Percentiles rank a stretch among this genome's conserved stretches.
These are phyloP conservation scores for Potamilus streckersoni DNA, from an alignment of 1,140 invertebrate species.

Conservation along the genomic window DNA sequence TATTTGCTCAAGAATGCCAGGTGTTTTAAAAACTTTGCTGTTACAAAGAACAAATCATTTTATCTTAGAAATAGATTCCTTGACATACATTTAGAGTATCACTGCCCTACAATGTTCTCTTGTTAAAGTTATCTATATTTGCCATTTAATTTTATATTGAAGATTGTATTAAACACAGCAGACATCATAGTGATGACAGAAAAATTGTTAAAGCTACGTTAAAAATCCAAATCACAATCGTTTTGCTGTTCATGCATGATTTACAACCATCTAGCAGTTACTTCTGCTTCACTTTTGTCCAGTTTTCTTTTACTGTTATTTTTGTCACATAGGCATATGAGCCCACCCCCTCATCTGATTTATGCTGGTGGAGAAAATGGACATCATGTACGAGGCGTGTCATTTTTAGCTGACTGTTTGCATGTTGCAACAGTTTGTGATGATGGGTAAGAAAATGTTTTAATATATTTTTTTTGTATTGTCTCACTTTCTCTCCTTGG, in stretches of 20 bases:
- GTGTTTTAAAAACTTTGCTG: too few species aligned
- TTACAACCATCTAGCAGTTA: neutral
- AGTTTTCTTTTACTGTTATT: neutral
- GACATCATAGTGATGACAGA: too few species aligned
- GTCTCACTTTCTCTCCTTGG: neutral
- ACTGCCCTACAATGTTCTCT: neutral
- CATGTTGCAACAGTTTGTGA: slow-evolving; percentile 70
- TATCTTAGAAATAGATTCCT: too few species aligned
- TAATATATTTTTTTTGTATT: neutral
- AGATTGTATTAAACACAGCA: too few species aligned
- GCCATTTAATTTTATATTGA: neutral
- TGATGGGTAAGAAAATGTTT: slow-evolving; percentile 68
- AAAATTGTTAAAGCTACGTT: neutral
- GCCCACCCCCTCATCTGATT: slow-evolving; percentile 71
- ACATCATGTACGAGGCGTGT: slow-evolving; percentile 69
- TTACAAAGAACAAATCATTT: too few species aligned
- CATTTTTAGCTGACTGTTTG: slow-evolving; percentile 68
- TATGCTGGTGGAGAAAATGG: slow-evolving; percentile 73
- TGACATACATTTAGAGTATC: too few species aligned
- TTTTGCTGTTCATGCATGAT: neutral
- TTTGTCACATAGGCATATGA: slow-evolving; percentile 66
- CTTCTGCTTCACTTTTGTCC: neutral
- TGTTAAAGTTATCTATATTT: neutral
- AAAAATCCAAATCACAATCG: neutral
- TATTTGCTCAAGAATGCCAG: too few species aligned